Evolutionary conservation across 2,888 invertebrate species (phyloP).

Genomic region (Anticlea derivata): DNA sequence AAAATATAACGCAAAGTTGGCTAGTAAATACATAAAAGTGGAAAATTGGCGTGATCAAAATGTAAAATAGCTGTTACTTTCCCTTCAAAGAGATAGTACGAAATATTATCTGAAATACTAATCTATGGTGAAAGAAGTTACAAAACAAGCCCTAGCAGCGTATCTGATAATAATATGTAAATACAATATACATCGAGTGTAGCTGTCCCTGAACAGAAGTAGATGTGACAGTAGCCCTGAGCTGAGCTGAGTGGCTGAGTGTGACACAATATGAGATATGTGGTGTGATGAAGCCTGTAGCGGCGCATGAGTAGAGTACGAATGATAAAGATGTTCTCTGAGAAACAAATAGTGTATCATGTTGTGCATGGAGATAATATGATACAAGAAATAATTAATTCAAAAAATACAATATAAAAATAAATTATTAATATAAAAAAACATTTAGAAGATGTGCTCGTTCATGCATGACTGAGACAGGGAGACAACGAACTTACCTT

Average conservation of each 20-base stretch:
- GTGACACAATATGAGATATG: constrained; percentile 41
- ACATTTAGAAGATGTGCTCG: constrained; percentile 54
- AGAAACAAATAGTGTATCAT: constrained; percentile 63
- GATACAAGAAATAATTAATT: constrained; percentile 64
- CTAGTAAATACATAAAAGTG: constrained; percentile 65
- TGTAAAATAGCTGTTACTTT: constrained; percentile 63
- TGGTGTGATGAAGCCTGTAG: constrained; percentile 60
- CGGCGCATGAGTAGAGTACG: constrained; percentile 52
- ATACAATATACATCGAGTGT: constrained; percentile 54
- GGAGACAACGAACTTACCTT: constrained; percentile 78
- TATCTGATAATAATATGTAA: constrained; percentile 47
- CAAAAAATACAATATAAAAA: constrained; percentile 60
- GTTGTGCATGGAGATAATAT: constrained; percentile 76
- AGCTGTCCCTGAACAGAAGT: constrained; percentile 42
- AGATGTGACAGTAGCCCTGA: constrained; percentile 38
- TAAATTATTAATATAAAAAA: constrained; percentile 49
- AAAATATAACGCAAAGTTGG: constrained; percentile 60
- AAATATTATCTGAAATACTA: constrained; percentile 66
- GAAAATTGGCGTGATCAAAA: constrained; percentile 70
- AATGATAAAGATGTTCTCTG: constrained; percentile 60
- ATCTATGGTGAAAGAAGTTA: constrained; percentile 67
- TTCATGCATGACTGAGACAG: constrained; percentile 76
- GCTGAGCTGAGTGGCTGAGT: constrained; percentile 31
- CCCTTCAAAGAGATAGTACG: constrained; percentile 52
- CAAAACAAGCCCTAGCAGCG: constrained; percentile 69